Conservation (phyloP, 2,113 vertebrate species). For the Microtus richardsoni region DNA sequence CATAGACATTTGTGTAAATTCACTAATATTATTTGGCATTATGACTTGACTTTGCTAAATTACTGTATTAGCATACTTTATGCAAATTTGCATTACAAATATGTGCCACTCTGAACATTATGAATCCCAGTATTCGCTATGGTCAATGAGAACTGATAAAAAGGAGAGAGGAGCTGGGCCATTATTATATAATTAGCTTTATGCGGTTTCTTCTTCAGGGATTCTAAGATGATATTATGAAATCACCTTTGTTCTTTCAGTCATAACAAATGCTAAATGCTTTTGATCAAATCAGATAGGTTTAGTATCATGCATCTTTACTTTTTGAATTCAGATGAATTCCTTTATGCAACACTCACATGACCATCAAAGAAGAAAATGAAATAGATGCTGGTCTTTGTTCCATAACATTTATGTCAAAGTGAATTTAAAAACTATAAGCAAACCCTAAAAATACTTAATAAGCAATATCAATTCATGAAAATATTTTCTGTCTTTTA, state of each 20-base stretch:
- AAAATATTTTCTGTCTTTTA: no score
- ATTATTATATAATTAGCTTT: slow-evolving; percentile 26
- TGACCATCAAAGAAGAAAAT: background rate
- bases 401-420: background rate
- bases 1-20: background rate
- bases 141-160: slow-evolving; percentile 29
- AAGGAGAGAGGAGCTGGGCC: background rate
- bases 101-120: background rate
- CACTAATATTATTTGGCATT: background rate
- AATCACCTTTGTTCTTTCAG: background rate
- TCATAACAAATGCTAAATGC: background rate
- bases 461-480: background rate
- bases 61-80: slow-evolving; percentile 30
- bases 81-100: slow-evolving; percentile 35
- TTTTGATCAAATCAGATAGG: background rate
- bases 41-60: background rate
- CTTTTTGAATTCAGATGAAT: background rate
- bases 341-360: background rate
- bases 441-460: background rate
- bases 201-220: background rate
- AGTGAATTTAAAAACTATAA: background rate
- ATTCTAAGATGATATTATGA: slow-evolving; percentile 1
- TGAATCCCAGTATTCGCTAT: background rate
- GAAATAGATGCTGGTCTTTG: background rate
- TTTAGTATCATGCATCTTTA: slow-evolving; percentile 13